Evolutionary conservation across 2,888 invertebrate species (phyloP).

Genomic region (Magallana nippona): DNA sequence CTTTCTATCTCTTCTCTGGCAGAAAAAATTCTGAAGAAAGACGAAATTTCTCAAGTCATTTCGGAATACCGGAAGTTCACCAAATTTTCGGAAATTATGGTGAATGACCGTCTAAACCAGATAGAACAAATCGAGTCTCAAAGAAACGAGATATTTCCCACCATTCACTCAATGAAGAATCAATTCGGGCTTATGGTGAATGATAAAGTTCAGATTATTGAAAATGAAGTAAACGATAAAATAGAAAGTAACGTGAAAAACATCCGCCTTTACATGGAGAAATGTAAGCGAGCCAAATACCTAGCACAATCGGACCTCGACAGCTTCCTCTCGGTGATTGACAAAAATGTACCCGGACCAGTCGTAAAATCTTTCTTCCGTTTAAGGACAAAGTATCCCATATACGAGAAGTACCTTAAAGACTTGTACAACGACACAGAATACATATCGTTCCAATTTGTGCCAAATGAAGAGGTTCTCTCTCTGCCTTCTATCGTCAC

Average conservation of each 20-base stretch:
- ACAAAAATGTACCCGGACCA: background rate
- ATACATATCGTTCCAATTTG: constrained; percentile 4
- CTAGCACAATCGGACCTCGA: background rate
- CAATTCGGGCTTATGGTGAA: background rate
- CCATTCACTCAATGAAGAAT: background rate
- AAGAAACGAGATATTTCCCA: constrained; percentile 10
- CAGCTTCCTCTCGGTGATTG: background rate
- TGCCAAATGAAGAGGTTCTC: background rate
- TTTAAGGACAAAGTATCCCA: constrained; percentile 15
- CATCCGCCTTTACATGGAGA: constrained; percentile 14
- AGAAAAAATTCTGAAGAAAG: background rate
- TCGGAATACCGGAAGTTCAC: constrained; percentile 21
- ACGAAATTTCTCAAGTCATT: constrained; percentile 19
- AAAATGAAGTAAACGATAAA: background rate
- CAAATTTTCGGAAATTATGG: constrained; percentile 31
- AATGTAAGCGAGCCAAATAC: constrained; percentile 7
- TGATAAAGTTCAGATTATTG: background rate
- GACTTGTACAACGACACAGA: constrained; percentile 38
- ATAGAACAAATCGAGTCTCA: background rate
- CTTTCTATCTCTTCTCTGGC: constrained; percentile 14
- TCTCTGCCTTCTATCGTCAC: background rate
- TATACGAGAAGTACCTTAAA: constrained; percentile 39
- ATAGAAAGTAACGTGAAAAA: constrained; percentile 7
- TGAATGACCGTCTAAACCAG: constrained; percentile 39
- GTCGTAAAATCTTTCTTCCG: constrained; percentile 34